Conservation (phyloP, 2,797 vertebrate genomes). For the Enteromius argenteus region DNA sequence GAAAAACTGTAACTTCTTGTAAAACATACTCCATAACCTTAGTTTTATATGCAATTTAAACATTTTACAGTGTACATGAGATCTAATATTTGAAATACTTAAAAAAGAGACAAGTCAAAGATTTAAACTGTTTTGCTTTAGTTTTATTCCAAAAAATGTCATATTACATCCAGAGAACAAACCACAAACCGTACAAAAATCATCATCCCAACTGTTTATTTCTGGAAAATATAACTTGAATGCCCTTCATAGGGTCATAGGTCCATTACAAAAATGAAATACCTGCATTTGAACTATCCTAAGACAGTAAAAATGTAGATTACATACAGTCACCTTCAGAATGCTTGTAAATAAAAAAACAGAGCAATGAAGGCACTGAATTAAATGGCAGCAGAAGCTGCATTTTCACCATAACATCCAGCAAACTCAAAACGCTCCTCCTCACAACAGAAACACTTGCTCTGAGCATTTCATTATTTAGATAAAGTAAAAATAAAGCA, state of each 20-base stretch:
- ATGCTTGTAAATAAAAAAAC: not conserved
- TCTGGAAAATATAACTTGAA: slow-evolving; percentile 5
- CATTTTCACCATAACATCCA: slow-evolving; percentile 13
- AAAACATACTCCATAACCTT: not conserved
- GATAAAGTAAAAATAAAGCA: slow-evolving; percentile 29
- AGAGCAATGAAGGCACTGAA: not conserved
- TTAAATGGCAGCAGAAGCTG: slow-evolving; percentile 4
- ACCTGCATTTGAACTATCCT: not conserved
- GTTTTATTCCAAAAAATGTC: slow-evolving; percentile 50
- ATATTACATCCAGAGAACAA: slow-evolving; percentile 21
- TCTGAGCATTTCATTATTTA: slow-evolving; percentile 24
- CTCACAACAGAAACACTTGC: not conserved
- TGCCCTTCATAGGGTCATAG: slow-evolving; percentile 14
- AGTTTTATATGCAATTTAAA: too few relatives aligned
- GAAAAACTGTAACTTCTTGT: not conserved
- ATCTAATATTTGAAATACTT: not conserved
- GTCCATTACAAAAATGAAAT: slow-evolving; percentile 27
- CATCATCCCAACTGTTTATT: slow-evolving; percentile 19
- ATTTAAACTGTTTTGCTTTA: not conserved
- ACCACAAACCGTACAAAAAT: slow-evolving; percentile 17
- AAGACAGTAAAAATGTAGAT: slow-evolving; percentile 8
- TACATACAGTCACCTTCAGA: not conserved
- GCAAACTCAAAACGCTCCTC: slow-evolving; percentile 16
- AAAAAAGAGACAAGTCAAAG: not conserved
- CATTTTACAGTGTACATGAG: not conserved